Base-by-base conservation (phyloP, 2,888 invertebrate species). In the Ormyrus labotus region DNA sequence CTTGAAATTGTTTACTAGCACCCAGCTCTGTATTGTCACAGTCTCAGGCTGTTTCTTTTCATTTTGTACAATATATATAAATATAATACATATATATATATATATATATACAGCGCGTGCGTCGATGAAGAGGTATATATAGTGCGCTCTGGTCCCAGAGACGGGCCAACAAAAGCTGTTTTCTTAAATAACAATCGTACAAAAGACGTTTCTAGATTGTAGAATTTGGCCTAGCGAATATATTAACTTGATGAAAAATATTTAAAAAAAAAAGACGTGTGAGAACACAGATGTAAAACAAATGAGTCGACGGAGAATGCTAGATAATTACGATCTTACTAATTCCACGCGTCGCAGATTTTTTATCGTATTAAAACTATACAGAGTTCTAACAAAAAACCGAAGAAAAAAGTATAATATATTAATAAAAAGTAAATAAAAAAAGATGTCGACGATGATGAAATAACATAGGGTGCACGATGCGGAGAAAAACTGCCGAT, bases 401-500 rank as follows among this genome's bases (percentile, higher is more conserved):
- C n/a, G 13, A 8, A 70, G 11, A 63, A 67, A 58, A 45, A 70
- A 60, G 51, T 58, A 80, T 68, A 80, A 60, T 57, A 80, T 81
- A 80, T 45, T 63, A 82, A 78, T 67, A 58, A 67, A 76, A 73
- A 55, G 8, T 64, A 75, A 79, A 60, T 57, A 69, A 69, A 57
- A 61, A 69, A 60, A 67, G 63, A 51, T 34, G 34, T 34, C 34
- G 34, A 34, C 34, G 34, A 4, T 34, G 34, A 64, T 63, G 51
- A 82, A 79, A 50, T 68, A 68, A 78, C 68, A 67, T 75, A 78
- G 60, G 58, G 71, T 71, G 78, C 76, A 81, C 74, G 70, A 69
- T 82, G 79, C 76, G 48, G 80, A 85, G 85, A 84, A 83, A 86
- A 87, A 87, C 87, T 88, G 88, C 88, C 88, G 86, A 86, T 87